phyloP scores from a whole-genome alignment of 1,140 invertebrate species.

The Phenacoccus solenopsis region DNA sequence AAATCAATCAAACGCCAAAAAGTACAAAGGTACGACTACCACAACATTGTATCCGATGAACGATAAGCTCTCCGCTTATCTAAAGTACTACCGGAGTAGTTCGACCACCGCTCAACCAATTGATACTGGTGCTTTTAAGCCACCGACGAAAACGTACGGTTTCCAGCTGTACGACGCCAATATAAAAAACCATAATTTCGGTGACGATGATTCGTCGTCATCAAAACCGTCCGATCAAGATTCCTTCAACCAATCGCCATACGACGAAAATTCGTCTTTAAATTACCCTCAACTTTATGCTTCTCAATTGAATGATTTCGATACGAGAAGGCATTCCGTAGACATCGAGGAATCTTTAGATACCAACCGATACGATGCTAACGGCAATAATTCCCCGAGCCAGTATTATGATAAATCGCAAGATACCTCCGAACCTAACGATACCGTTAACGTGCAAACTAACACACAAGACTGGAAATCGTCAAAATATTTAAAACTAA shows the following conservation, averaged over 20 bases:
- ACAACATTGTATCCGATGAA: background rate
- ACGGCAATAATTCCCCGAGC: background rate
- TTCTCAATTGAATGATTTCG: constrained; percentile 9
- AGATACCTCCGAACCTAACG: background rate
- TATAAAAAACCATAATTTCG: constrained; percentile 11
- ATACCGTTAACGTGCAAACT: background rate
- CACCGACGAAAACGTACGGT: constrained; percentile 24
- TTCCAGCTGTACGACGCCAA: constrained; percentile 20
- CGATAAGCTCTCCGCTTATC: constrained; percentile 21
- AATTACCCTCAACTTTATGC: background rate
- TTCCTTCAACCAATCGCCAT: background rate
- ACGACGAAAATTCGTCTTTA: background rate
- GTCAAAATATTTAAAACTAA: background rate
- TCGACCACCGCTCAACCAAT: constrained; percentile 16
- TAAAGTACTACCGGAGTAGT: constrained; percentile 18
- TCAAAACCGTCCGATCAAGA: background rate
- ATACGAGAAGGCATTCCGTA: background rate
- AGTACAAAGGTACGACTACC: background rate
- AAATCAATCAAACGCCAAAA: background rate
- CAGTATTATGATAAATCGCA: background rate
- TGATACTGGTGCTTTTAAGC: constrained; percentile 23
- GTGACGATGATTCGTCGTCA: background rate
- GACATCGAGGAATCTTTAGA: background rate
- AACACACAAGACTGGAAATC: background rate
- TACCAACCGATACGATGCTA: too few relatives aligned